phyloP scores from a whole-genome alignment of 2,888 invertebrate species.

The Achlya flavicornis region DNA sequence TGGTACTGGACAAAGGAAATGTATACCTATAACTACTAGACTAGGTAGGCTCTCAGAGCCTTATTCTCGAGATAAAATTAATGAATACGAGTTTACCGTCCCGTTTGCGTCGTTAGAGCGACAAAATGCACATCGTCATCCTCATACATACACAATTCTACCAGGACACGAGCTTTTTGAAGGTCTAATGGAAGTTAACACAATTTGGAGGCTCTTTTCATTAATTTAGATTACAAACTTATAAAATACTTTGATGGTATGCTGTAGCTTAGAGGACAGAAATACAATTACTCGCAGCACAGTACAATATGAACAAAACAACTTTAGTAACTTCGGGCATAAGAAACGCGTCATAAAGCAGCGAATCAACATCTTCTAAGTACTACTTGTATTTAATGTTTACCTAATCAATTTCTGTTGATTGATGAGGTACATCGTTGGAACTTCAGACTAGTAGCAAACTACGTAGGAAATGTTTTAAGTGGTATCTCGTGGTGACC shows the following conservation, averaged over 20 bases:
- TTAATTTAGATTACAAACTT: not conserved
- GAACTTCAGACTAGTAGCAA: not conserved
- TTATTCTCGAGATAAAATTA: not conserved
- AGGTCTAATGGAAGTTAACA: not conserved
- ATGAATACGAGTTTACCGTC: not conserved
- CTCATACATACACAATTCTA: not conserved
- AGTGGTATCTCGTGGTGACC: conserved; percentile 34
- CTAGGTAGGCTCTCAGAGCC: not conserved
- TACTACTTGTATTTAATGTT: too few species aligned
- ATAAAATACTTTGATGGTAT: too few species aligned
- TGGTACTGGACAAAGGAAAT: not conserved
- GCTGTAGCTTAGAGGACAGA: too few species aligned
- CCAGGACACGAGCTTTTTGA: not conserved
- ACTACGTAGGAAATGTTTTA: conserved; percentile 21
- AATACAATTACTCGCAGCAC: too few species aligned
- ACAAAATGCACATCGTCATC: conserved; percentile 5
- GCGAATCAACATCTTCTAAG: too few species aligned
- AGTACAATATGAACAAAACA: not conserved
- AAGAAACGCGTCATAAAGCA: too few species aligned
- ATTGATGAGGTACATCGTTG: not conserved
- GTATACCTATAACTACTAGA: not conserved
- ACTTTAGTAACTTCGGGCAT: not conserved
- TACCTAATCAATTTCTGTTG: not conserved
- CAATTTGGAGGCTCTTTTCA: not conserved
- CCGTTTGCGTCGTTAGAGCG: conserved; percentile 1